These are phyloP conservation scores for Apodemia duryi DNA, from an alignment of 2,888 invertebrate genomes.

Conservation along the genomic window DNA sequence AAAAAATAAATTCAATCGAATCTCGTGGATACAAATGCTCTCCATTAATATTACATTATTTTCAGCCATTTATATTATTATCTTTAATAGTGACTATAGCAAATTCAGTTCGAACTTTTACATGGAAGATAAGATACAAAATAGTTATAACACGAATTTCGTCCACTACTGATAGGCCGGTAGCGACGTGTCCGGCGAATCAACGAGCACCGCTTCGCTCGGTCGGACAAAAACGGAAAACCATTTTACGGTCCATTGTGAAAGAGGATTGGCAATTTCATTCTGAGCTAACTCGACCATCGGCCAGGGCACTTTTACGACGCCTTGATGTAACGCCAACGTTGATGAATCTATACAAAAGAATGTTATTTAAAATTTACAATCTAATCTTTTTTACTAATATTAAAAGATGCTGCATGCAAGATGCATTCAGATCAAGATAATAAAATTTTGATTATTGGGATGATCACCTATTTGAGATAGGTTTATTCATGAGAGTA, in stretches of 20 bases:
- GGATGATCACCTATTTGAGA: too few species aligned
- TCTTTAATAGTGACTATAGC: background rate
- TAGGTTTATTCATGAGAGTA: too few species aligned
- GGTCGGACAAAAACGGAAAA: conserved; percentile 77
- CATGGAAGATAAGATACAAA: background rate
- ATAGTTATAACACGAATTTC: conserved; percentile 42
- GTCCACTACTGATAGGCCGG: conserved; percentile 65
- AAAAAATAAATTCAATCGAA: too few species aligned
- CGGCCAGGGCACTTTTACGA: conserved; percentile 70
- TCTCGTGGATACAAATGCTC: too few species aligned
- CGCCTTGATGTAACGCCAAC: conserved; percentile 66
- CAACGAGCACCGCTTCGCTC: conserved; percentile 71
- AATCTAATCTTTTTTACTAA: background rate
- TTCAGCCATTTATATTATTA: background rate
- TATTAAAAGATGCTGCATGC: too few species aligned
- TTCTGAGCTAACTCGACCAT: conserved; percentile 72
- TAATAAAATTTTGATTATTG: too few species aligned
- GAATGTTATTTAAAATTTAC: background rate
- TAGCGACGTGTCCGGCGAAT: conserved; percentile 74
- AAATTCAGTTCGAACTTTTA: background rate
- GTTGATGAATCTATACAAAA: conserved; percentile 37
- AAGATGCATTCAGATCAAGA: too few species aligned
- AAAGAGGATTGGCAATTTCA: conserved; percentile 78
- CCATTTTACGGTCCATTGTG: conserved; percentile 80
- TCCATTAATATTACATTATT: too few species aligned